phyloP scores from a whole-genome alignment of 2,888 invertebrate species.

The Rhabditophanes sp. region DNA sequence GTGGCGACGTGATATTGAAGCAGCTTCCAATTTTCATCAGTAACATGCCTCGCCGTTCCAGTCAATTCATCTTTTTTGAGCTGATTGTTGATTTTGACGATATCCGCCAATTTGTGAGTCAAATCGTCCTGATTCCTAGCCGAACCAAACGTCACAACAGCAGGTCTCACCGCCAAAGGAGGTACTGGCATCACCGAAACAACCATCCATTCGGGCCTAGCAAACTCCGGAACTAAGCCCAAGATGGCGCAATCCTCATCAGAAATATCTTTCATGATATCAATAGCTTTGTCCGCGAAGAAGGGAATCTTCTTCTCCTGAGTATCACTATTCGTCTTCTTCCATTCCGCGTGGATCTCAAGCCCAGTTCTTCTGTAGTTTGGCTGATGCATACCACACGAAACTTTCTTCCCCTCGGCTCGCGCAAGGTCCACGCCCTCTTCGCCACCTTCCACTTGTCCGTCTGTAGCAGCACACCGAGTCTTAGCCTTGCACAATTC shows the following conservation, averaged over 20 bases:
- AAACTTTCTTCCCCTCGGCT: slow-evolving; percentile 63
- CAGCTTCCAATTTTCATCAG: slow-evolving; percentile 89
- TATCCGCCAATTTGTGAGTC: slow-evolving; percentile 93
- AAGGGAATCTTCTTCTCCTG: slow-evolving; percentile 79
- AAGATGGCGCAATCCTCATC: slow-evolving; percentile 83
- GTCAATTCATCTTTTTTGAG: slow-evolving; percentile 80
- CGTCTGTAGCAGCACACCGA: slow-evolving; percentile 94
- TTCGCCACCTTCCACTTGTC: slow-evolving; percentile 45
- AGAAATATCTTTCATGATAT: slow-evolving; percentile 76
- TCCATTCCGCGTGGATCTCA: slow-evolving; percentile 93
- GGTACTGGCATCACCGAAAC: slow-evolving; percentile 91
- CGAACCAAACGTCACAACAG: slow-evolving; percentile 97
- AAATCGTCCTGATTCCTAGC: slow-evolving; percentile 94
- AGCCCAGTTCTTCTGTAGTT: slow-evolving; percentile 72
- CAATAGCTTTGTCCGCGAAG: slow-evolving; percentile 87
- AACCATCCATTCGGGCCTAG: slow-evolving; percentile 99
- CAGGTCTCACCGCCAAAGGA: slow-evolving; percentile 82
- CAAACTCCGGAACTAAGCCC: slow-evolving; percentile 70
- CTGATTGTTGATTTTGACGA: slow-evolving; percentile 94
- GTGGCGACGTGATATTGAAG: slow-evolving; percentile 96
- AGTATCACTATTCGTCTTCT: slow-evolving; percentile 83
- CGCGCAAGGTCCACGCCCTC: slow-evolving; percentile 22
- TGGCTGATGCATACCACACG: slow-evolving; percentile 94
- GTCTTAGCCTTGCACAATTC: slow-evolving; percentile 93
- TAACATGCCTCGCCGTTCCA: slow-evolving; percentile 90